A percentile compares a stretch with the other conserved stretches of the same genome.
Evolutionary conservation across 2,797 vertebrate species (phyloP).

Genomic region (Etheostoma perlongum): DNA sequence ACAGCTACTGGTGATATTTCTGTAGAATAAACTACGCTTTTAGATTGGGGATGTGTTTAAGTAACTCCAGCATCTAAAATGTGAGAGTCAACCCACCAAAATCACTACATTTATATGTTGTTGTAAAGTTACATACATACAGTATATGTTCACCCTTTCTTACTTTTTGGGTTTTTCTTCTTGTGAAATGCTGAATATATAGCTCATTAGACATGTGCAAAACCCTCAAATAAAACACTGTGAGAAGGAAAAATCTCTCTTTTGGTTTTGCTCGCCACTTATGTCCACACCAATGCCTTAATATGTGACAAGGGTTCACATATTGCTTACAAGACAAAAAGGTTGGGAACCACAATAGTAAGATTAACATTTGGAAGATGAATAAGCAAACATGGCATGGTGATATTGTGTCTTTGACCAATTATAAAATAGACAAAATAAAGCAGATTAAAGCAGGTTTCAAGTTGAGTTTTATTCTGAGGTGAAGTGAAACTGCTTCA

Average conservation of each 20-base stretch:
- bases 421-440: neutral
- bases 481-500: neutral
- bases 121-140: neutral
- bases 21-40: neutral
- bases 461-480: neutral
- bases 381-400: neutral
- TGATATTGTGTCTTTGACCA: neutral
- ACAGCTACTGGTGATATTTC: too few relatives aligned
- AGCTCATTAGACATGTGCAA: neutral
- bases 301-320: neutral
- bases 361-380: neutral
- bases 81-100: neutral
- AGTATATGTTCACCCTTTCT: neutral
- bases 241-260: neutral
- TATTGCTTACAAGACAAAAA: neutral
- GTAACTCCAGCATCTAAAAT: too few relatives aligned
- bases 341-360: neutral
- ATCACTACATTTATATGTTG: neutral
- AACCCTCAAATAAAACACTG: neutral
- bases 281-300: neutral
- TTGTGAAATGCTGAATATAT: neutral
- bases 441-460: constrained; percentile 2
- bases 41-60: neutral
- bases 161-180: neutral
- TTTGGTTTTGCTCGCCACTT: neutral